Evolutionary conservation across 2,888 invertebrate species (phyloP).

Genomic region (Pachycephus smyrnensis): DNA sequence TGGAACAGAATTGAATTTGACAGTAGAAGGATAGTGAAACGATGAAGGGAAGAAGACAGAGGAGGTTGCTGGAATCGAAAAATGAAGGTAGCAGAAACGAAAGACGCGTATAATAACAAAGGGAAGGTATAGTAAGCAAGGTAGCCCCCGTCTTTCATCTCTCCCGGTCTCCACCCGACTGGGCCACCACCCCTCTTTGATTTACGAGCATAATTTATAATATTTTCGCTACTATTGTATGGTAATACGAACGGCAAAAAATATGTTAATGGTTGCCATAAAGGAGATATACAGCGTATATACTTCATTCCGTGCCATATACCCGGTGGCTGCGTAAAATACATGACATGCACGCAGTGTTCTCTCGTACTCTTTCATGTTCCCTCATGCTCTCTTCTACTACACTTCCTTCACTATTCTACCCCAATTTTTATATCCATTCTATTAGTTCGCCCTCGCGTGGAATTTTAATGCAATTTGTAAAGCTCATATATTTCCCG

Average conservation of each 20-base stretch:
- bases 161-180: slow-evolving; percentile 27
- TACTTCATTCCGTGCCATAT: slow-evolving; percentile 62
- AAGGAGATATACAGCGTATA: slow-evolving; percentile 63
- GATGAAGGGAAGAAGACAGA: background rate
- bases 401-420: slow-evolving; percentile 8
- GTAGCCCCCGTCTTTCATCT: slow-evolving; percentile 23
- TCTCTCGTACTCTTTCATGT: too few relatives aligned
- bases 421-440: background rate
- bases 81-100: slow-evolving; percentile 1
- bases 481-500: too few relatives aligned
- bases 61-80: background rate
- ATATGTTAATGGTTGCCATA: slow-evolving; percentile 66
- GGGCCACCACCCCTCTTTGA: slow-evolving; percentile 46
- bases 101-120: slow-evolving; percentile 1
- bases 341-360: slow-evolving; percentile 24
- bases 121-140: slow-evolving; percentile 3
- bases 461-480: slow-evolving; percentile 10
- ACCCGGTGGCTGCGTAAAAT: slow-evolving; percentile 57
- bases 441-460: background rate
- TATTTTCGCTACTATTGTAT: slow-evolving; percentile 66
- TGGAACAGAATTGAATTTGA: too few relatives aligned
- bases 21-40: background rate
- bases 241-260: slow-evolving; percentile 64
- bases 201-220: slow-evolving; percentile 65
- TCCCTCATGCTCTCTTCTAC: too few relatives aligned